Conservation (phyloP, 2,888 invertebrate species). For the Flabesymbios commensalis region DNA sequence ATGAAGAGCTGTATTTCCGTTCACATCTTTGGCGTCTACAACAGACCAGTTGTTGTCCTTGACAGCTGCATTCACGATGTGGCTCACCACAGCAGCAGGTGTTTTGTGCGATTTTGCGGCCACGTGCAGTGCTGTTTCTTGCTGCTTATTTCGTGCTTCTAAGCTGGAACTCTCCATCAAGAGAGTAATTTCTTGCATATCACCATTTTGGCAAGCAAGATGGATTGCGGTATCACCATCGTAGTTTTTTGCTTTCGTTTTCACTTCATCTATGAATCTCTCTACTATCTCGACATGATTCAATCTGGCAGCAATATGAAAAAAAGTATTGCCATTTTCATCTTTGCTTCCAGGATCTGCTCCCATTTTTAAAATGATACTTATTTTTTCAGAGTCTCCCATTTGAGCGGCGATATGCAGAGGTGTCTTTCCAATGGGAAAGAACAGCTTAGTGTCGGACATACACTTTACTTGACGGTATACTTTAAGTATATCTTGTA, state of each 20-base stretch:
- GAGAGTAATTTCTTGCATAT: conserved; percentile 39
- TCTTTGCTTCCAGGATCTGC: conserved; percentile 43
- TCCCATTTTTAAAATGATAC: conserved; percentile 42
- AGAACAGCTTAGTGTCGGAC: conserved; percentile 1
- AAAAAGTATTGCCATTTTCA: conserved; percentile 48
- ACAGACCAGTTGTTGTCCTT: conserved; percentile 55
- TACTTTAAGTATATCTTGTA: neutral
- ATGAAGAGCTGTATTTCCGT: conserved; percentile 55
- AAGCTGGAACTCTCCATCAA: conserved; percentile 49
- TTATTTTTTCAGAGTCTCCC: conserved; percentile 45
- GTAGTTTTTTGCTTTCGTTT: conserved; percentile 43
- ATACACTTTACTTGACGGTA: neutral
- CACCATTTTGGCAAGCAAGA: conserved; percentile 51
- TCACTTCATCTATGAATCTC: conserved; percentile 36
- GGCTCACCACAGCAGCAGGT: conserved; percentile 39
- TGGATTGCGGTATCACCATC: conserved; percentile 56
- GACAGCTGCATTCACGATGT: conserved; percentile 50
- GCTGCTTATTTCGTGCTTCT: conserved; percentile 45
- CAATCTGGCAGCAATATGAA: conserved; percentile 52
- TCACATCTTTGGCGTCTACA: conserved; percentile 47
- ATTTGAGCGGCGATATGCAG: conserved; percentile 41
- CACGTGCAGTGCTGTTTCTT: conserved; percentile 51
- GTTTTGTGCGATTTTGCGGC: conserved; percentile 41
- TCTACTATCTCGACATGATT: conserved; percentile 38
- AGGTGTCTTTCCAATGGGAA: conserved; percentile 35